Conservation (phyloP, 2,113 vertebrate species). For the Connochaetes taurinus region DNA sequence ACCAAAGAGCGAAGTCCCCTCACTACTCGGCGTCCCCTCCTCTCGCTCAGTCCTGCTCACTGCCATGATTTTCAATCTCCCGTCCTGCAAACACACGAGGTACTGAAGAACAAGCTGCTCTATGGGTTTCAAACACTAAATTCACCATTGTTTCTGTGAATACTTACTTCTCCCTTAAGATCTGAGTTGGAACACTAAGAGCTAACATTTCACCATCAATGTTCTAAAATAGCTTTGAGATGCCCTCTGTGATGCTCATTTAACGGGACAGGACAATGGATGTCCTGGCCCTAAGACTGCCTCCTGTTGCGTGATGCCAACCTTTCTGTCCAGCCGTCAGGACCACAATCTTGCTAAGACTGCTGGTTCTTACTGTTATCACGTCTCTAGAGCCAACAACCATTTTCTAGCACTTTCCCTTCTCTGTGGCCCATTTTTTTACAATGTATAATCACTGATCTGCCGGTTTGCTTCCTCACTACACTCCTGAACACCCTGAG, state of each 20-base stretch:
- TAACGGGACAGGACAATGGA: not conserved
- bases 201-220: not conserved
- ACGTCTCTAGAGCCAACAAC: not conserved
- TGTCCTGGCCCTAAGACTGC: not conserved
- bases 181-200: not conserved
- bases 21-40: not conserved
- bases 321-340: not conserved
- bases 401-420: not conserved
- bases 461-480: not conserved
- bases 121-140: not conserved
- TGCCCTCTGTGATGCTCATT: not conserved
- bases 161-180: not conserved
- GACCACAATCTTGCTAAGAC: not conserved
- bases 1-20: not conserved
- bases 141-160: not conserved
- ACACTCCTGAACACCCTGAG: fast-evolving
- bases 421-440: not conserved
- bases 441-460: not conserved
- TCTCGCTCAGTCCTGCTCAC: not conserved
- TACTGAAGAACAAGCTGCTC: not conserved
- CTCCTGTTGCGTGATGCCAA: not conserved
- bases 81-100: not conserved
- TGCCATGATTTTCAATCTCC: not conserved
- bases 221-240: not conserved
- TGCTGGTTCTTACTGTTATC: not conserved